These are phyloP conservation scores for Fabriciana adippe DNA, from an alignment of 2,888 invertebrate genomes.

Conservation along the genomic window DNA sequence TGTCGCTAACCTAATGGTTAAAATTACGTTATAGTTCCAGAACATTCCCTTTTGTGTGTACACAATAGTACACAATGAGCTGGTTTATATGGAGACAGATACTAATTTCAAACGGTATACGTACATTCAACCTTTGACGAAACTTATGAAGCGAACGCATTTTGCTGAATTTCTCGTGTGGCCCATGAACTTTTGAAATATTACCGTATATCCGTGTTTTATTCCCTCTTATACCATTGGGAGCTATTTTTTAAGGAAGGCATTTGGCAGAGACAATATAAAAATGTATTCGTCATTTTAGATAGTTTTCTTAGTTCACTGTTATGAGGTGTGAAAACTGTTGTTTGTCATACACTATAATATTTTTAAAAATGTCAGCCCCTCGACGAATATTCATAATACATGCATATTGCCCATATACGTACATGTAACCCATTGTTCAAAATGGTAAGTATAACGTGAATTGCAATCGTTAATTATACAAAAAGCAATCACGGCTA, in stretches of 20 bases:
- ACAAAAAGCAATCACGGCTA: too few species aligned
- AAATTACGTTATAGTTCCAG: slow-evolving; percentile 60
- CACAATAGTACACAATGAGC: slow-evolving; percentile 63
- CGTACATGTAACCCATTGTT: too few species aligned
- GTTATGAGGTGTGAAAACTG: too few species aligned
- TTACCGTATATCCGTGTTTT: slow-evolving; percentile 43
- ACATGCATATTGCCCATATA: too few species aligned
- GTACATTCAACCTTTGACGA: slow-evolving; percentile 44
- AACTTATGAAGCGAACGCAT: slow-evolving; percentile 49
- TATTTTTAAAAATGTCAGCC: too few species aligned
- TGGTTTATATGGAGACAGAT: slow-evolving; percentile 64
- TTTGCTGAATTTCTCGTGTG: slow-evolving; percentile 34
- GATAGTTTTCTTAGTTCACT: too few species aligned
- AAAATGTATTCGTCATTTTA: slow-evolving; percentile 4
- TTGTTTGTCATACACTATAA: too few species aligned
- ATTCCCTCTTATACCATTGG: slow-evolving; percentile 41
- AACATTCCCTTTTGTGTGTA: slow-evolving; percentile 57
- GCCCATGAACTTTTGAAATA: slow-evolving; percentile 37
- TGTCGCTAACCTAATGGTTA: slow-evolving; percentile 52
- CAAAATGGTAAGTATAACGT: too few species aligned
- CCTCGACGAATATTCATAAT: too few species aligned
- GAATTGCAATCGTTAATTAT: too few species aligned
- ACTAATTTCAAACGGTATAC: slow-evolving; percentile 64
- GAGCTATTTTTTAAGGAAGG: slow-evolving; percentile 21
- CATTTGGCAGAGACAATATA: neutral